These are phyloP conservation scores for Dendroctonus ponderosae DNA, from an alignment of 1,140 invertebrate species.

Conservation along the genomic window DNA sequence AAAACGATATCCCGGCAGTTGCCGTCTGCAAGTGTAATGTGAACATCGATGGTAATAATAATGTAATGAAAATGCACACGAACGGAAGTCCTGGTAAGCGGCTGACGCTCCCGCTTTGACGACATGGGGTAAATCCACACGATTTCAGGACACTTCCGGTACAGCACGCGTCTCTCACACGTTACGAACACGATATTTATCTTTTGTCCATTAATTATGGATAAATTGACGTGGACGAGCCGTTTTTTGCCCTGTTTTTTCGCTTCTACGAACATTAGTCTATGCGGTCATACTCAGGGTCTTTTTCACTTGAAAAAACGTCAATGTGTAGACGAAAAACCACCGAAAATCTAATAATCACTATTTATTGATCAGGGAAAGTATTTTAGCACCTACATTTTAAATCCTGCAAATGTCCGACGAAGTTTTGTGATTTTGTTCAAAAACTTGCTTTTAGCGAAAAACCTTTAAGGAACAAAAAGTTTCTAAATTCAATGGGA, in stretches of 20 bases:
- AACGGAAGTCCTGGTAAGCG: constrained; percentile 29
- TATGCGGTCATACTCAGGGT: not conserved
- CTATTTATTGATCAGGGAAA: too few relatives aligned
- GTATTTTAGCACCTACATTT: too few relatives aligned
- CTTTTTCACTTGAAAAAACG: not conserved
- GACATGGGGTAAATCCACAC: constrained; percentile 8
- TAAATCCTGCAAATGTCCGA: too few relatives aligned
- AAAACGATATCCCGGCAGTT: not conserved
- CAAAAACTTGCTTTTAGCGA: too few relatives aligned
- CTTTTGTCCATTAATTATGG: constrained; percentile 23
- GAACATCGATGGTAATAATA: constrained; percentile 18
- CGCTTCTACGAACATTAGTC: not conserved
- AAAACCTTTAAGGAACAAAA: too few relatives aligned
- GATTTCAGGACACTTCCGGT: constrained; percentile 25
- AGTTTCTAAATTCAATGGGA: too few relatives aligned
- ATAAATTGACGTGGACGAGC: constrained; percentile 27
- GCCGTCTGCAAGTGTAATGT: constrained; percentile 18
- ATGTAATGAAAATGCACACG: constrained; percentile 26
- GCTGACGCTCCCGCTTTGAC: constrained; percentile 15
- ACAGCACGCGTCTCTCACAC: constrained; percentile 28
- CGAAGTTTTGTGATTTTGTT: too few relatives aligned
- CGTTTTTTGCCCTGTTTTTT: not conserved
- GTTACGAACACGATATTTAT: constrained; percentile 25
- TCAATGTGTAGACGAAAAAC: too few relatives aligned
- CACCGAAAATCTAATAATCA: too few relatives aligned